phyloP scores from a whole-genome alignment of 2,888 invertebrate genomes.

The Anagyrus pseudococci region DNA sequence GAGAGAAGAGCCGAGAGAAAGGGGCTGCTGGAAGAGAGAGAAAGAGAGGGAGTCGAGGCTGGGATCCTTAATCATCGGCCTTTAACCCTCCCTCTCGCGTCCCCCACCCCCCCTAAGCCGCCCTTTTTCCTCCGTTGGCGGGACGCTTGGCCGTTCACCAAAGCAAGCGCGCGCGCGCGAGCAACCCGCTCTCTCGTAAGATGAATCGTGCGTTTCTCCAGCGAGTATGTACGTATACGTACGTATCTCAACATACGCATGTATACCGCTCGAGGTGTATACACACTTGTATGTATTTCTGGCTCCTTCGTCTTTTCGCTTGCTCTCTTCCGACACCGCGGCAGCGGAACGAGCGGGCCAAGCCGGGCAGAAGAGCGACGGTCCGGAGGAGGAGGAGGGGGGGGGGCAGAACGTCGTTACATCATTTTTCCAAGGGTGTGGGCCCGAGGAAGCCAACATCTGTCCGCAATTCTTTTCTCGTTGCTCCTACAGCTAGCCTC shows the following conservation, averaged over 20 bases:
- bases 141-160: too few relatives aligned
- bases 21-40: neutral
- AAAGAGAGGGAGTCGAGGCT: conserved; percentile 33
- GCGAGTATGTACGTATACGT: neutral
- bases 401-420: neutral
- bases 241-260: too few relatives aligned
- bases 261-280: neutral
- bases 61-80: conserved; percentile 51
- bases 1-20: neutral
- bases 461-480: conserved; percentile 11
- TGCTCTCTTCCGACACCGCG: too few relatives aligned
- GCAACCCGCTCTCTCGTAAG: conserved; percentile 18
- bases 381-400: too few relatives aligned
- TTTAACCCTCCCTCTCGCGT: conserved; percentile 37
- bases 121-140: conserved; percentile 10
- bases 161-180: too few relatives aligned
- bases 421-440: neutral
- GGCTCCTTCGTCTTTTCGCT: neutral
- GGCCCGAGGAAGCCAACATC: conserved; percentile 8
- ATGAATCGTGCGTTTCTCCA: conserved; percentile 27
- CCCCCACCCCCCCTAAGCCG: neutral
- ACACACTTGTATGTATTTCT: neutral
- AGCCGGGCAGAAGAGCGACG: neutral
- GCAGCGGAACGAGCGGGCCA: neutral
- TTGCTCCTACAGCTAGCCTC: too few relatives aligned